Conservation (phyloP, 2,797 vertebrate species). For the Scolopax rusticola region DNA sequence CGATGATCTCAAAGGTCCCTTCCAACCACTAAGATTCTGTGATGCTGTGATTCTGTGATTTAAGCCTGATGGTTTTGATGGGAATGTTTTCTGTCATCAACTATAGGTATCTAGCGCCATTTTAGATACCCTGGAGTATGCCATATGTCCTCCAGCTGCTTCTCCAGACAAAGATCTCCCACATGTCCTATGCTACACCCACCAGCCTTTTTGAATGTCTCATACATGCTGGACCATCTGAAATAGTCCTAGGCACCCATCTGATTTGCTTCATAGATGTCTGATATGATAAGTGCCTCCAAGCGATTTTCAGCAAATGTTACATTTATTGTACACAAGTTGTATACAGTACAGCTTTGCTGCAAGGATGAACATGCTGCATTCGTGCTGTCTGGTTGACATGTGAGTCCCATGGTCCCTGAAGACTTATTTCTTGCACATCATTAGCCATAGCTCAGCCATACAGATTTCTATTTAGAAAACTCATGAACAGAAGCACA, state of each 20-base stretch:
- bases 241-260: not conserved
- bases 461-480: not conserved
- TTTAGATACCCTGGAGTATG: not conserved
- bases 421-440: not conserved
- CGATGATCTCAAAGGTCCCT: too few species aligned
- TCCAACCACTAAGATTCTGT: too few species aligned
- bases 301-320: not conserved
- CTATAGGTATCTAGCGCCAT: not conserved
- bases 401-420: not conserved
- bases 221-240: not conserved
- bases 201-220: not conserved
- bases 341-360: not conserved
- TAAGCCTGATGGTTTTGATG: not conserved
- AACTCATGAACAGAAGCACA: not conserved
- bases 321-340: not conserved
- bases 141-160: not conserved
- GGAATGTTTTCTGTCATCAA: not conserved
- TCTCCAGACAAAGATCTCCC: not conserved
- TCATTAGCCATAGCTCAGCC: not conserved
- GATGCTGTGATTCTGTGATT: too few species aligned
- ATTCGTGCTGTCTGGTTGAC: not conserved
- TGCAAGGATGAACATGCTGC: not conserved
- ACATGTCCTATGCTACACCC: not conserved
- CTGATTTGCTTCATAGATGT: not conserved
- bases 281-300: not conserved